Evolutionary conservation across 2,888 invertebrate genomes (phyloP).

Genomic region (Papilio gigon): DNA sequence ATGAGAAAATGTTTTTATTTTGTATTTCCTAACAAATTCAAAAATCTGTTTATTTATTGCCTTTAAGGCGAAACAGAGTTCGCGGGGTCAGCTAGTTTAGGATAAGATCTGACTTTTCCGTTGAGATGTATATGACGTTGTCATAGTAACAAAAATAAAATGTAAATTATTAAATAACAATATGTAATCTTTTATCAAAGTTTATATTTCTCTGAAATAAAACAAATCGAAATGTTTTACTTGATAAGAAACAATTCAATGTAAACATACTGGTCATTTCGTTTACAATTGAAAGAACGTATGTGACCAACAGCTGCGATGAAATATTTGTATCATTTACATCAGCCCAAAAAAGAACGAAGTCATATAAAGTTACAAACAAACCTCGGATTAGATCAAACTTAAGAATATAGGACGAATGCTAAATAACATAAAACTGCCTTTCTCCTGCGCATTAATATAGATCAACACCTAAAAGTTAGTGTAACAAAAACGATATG

Average conservation of each 20-base stretch:
- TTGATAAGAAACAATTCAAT: conserved; percentile 1
- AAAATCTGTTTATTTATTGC: too few species aligned
- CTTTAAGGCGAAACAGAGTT: too few species aligned
- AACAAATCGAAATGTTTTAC: not conserved
- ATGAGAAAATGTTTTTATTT: too few species aligned
- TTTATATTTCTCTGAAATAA: conserved; percentile 9
- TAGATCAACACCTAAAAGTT: not conserved
- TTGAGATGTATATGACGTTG: not conserved
- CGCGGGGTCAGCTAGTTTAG: too few species aligned
- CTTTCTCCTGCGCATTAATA: not conserved
- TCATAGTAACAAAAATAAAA: not conserved
- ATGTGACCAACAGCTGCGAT: not conserved
- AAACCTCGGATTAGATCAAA: not conserved
- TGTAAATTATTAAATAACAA: not conserved
- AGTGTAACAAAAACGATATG: not conserved
- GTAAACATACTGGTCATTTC: not conserved
- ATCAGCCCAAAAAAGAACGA: not conserved
- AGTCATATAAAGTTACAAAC: not conserved
- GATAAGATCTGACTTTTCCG: too few species aligned
- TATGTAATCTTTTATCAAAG: not conserved
- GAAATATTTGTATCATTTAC: not conserved
- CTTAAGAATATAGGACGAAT: not conserved
- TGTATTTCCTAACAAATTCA: too few species aligned
- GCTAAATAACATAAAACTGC: not conserved
- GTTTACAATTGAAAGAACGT: not conserved